These are phyloP conservation scores for Halcyon leucocephala DNA, from an alignment of 2,797 vertebrate genomes.

Conservation along the genomic window DNA sequence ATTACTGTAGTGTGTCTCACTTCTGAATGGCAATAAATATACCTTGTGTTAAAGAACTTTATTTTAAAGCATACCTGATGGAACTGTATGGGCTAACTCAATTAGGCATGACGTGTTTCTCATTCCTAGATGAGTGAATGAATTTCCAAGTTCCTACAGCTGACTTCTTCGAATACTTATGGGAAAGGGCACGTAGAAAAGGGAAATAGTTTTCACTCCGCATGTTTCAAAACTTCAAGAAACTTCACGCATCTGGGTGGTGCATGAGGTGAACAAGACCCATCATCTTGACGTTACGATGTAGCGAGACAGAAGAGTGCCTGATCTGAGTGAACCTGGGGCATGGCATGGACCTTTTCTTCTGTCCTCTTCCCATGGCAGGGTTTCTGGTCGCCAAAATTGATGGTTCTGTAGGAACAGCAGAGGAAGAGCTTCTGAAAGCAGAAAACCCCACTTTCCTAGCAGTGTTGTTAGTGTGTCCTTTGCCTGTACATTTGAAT, in stretches of 20 bases:
- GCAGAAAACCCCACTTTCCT: background rate
- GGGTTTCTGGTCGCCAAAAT: background rate
- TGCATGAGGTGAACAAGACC: background rate
- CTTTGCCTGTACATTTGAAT: background rate
- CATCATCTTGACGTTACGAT: rapidly evolving
- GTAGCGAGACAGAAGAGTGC: background rate
- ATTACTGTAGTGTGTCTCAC: background rate
- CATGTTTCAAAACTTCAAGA: background rate
- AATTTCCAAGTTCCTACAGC: background rate
- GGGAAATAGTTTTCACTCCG: background rate
- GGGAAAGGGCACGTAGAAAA: background rate
- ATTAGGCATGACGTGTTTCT: background rate
- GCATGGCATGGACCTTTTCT: background rate
- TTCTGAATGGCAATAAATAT: background rate
- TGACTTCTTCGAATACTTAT: background rate
- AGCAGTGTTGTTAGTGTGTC: background rate
- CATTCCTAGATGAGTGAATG: background rate
- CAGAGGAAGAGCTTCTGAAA: background rate
- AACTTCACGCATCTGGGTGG: background rate
- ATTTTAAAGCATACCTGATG: background rate
- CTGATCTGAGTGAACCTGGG: rapidly evolving
- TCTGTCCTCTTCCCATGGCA: background rate
- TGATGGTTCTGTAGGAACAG: background rate
- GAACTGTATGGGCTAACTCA: background rate
- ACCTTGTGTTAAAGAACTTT: background rate